Conservation (phyloP, 2,888 invertebrate genomes). For the Macaria liturata region DNA sequence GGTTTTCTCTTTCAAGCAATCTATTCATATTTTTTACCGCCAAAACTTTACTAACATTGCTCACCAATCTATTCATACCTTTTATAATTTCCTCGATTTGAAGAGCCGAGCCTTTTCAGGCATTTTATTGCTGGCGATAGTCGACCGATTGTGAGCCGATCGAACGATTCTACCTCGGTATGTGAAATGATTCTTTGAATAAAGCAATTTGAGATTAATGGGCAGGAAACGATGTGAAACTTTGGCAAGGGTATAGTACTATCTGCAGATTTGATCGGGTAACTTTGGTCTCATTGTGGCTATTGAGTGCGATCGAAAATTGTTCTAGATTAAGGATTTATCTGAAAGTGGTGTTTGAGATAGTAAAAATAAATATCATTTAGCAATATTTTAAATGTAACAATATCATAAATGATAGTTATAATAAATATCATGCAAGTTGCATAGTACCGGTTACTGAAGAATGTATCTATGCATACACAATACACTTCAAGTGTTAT, state of each 20-base stretch:
- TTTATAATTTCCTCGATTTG: constrained; percentile 45
- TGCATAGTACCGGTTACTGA: too few species aligned
- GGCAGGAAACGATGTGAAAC: constrained; percentile 13
- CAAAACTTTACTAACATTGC: too few species aligned
- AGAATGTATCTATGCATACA: too few species aligned
- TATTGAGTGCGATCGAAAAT: neutral
- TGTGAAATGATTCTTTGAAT: constrained; percentile 28
- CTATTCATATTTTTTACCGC: too few species aligned
- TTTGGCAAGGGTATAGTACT: neutral
- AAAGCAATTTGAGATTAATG: constrained; percentile 26
- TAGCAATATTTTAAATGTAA: too few species aligned
- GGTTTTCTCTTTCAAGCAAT: too few species aligned
- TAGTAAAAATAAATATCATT: neutral
- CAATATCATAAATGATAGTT: too few species aligned
- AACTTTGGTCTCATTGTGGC: neutral
- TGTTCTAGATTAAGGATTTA: too few species aligned
- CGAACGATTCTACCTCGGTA: constrained; percentile 25
- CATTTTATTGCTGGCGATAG: constrained; percentile 42
- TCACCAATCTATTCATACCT: too few species aligned
- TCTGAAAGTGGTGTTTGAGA: too few species aligned
- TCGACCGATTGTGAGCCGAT: constrained; percentile 31
- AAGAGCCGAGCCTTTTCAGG: constrained; percentile 41
- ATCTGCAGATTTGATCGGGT: neutral
- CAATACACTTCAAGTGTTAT: too few species aligned
- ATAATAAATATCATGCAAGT: too few species aligned